These are phyloP conservation scores for Echinometra lucunter DNA, from an alignment of 53 echinoderm and acorn worm genomes.

Conservation along the genomic window DNA sequence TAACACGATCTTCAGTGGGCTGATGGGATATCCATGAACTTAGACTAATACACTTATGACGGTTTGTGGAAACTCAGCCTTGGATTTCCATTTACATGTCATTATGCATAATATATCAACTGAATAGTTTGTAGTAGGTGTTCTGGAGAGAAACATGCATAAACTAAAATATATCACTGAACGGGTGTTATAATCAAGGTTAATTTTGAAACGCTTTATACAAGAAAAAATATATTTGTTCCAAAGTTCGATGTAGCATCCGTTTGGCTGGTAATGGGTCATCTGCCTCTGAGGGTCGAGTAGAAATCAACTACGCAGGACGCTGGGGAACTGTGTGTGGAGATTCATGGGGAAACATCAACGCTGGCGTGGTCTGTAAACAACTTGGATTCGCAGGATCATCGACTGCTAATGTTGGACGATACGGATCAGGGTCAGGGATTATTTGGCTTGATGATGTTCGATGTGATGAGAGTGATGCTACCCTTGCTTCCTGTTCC, in stretches of 20 bases:
- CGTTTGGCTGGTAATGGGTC: background rate
- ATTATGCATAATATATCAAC: too few species aligned
- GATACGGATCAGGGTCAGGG: background rate
- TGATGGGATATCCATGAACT: too few species aligned
- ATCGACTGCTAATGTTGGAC: background rate
- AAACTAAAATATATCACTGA: background rate
- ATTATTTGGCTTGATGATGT: background rate
- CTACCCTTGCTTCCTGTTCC: background rate
- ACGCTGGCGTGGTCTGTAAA: background rate
- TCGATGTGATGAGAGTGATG: background rate
- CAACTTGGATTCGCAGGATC: background rate
- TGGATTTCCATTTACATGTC: too few species aligned
- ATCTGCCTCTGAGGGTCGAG: background rate
- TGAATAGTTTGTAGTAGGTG: too few species aligned
- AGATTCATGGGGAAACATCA: background rate
- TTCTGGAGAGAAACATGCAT: too few species aligned
- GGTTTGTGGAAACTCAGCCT: too few species aligned
- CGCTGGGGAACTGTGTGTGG: constrained; percentile 35
- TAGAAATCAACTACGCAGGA: constrained; percentile 1
- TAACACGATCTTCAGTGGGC: too few species aligned
- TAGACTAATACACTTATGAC: too few species aligned
- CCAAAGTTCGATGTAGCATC: background rate
- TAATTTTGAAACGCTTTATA: too few species aligned
- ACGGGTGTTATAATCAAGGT: too few species aligned
- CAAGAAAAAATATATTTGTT: too few species aligned